Conservation (phyloP, 2,888 invertebrate species). For the Leucophenga montana region DNA sequence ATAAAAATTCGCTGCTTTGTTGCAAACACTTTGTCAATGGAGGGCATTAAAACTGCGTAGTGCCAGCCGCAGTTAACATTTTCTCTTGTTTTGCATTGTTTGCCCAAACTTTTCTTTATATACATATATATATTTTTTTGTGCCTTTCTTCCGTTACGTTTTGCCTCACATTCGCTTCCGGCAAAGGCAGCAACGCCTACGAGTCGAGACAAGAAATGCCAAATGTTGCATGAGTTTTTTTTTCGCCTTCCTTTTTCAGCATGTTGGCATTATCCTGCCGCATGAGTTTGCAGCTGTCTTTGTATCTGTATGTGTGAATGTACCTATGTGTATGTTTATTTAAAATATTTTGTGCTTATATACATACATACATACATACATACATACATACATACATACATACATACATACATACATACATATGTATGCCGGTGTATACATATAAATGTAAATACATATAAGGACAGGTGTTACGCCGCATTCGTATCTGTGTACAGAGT, state of each 20-base stretch:
- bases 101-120: background rate
- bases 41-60: background rate
- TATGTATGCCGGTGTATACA: background rate
- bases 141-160: background rate
- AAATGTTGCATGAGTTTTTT: background rate
- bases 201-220: constrained; percentile 6
- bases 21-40: no score
- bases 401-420: constrained; percentile 6
- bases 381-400: background rate
- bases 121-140: background rate
- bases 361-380: constrained; percentile 8
- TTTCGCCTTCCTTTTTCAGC: background rate
- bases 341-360: constrained; percentile 17
- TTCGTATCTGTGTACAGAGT: constrained; percentile 10
- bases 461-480: background rate
- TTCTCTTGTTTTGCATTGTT: background rate
- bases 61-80: background rate
- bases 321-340: constrained; percentile 17
- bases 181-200: constrained; percentile 38
- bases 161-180: constrained; percentile 26
- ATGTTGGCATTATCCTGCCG: background rate
- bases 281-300: background rate
- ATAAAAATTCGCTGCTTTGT: no score
- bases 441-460: background rate
- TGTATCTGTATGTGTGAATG: constrained; percentile 10